Evolutionary conservation across 2,113 vertebrate species (phyloP).

Genomic region (Castor canadensis): DNA sequence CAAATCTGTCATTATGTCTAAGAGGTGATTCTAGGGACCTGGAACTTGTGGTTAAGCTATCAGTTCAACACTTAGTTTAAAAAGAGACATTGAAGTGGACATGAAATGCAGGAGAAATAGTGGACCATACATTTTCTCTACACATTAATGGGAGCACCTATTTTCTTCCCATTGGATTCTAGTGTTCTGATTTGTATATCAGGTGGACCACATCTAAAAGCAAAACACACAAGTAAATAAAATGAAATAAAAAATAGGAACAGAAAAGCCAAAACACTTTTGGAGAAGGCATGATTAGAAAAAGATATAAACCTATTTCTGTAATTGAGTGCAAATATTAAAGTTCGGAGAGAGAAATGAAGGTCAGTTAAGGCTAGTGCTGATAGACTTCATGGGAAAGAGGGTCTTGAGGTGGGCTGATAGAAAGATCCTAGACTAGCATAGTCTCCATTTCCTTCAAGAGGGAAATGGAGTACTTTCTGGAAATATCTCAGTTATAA

Average conservation of each 20-base stretch:
- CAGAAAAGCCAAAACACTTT: background rate
- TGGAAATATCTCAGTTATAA: background rate
- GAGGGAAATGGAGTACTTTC: background rate
- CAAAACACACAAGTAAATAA: too few relatives aligned
- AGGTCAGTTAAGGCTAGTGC: background rate
- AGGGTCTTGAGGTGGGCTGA: fast-evolving
- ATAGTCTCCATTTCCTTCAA: too few relatives aligned
- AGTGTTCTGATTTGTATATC: background rate
- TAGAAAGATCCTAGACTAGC: background rate
- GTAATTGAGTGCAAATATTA: background rate
- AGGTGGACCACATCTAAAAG: background rate
- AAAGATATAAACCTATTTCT: background rate
- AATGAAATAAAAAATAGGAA: background rate
- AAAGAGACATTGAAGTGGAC: background rate
- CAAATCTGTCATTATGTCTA: background rate
- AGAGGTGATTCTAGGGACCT: background rate
- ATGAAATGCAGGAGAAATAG: background rate
- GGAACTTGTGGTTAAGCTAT: background rate
- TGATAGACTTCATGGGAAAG: background rate
- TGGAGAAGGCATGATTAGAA: background rate
- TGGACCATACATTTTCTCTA: background rate
- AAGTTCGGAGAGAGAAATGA: background rate
- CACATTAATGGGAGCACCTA: background rate
- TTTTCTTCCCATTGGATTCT: background rate
- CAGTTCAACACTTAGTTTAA: background rate